Conservation (phyloP, 2,113 vertebrate genomes). For the Alexandromys fortis region DNA sequence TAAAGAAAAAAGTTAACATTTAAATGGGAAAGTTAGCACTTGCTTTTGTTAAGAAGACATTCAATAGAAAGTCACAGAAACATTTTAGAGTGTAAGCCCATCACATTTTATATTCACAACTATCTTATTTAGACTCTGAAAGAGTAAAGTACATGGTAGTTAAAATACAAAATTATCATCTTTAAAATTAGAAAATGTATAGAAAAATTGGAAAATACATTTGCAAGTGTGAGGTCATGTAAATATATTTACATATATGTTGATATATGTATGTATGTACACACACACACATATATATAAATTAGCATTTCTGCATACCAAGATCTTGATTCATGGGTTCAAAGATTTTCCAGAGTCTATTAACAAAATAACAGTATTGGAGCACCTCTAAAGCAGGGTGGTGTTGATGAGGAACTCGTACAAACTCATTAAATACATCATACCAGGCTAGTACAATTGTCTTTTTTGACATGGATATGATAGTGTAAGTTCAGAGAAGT, state of each 20-base stretch:
- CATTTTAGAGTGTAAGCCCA: not conserved
- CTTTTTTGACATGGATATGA: conserved; percentile 54
- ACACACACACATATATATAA: too few species aligned
- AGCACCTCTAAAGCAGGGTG: conserved; percentile 62
- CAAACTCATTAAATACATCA: conserved; percentile 65
- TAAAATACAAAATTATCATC: conserved; percentile 30
- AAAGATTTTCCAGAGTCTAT: conserved; percentile 58
- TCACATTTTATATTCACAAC: not conserved
- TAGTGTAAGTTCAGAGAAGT: conserved; percentile 28
- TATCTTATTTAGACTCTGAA: not conserved
- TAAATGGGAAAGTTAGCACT: conserved; percentile 24
- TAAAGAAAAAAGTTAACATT: conserved; percentile 4
- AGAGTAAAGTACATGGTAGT: not conserved
- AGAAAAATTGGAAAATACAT: conserved; percentile 12
- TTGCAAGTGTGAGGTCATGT: not conserved
- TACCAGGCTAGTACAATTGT: conserved; percentile 66
- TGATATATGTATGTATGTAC: too few species aligned
- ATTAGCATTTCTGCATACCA: conserved; percentile 7
- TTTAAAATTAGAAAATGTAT: not conserved
- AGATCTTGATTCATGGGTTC: not conserved
- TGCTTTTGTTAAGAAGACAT: conserved; percentile 39
- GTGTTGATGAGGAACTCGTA: conserved; percentile 70
- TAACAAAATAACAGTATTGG: conserved; percentile 55
- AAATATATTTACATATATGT: not conserved
- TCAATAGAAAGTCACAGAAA: not conserved